Base-by-base conservation (phyloP, 2,888 invertebrate genomes). In the Campoletis raptor region DNA sequence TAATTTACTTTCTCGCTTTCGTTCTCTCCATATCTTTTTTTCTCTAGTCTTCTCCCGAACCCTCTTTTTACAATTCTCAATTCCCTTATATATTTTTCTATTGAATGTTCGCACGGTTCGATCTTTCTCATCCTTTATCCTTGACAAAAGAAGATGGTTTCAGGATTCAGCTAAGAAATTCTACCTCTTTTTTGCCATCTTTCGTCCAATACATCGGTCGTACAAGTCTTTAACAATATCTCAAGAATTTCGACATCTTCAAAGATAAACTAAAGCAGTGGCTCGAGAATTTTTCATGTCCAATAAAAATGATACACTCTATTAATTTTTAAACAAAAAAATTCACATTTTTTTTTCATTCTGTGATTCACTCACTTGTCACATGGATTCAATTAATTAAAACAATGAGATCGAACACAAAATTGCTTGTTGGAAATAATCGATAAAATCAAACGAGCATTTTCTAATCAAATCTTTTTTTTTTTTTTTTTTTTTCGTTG, bases 1-100 rank as follows among this genome's bases (percentile, higher is more conserved):
- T 61, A 24, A 61, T 61, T 57, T 48, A 2, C 73, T 66, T 82
- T 80, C 84, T 86, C 74, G 45, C 66, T 45, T 67, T 82, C 73
- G 74, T n/a, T 48, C 72, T 36, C 74, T 66, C 37, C 30, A 18
- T 48, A 42, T 70, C 52, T 79, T 45, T 83, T 40, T 76, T 48
- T 67, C 24, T 61, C 40, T 45, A 52, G 37, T 67, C 72, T 79
- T 70, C 85, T n/a, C 72, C 81, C 54, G 15, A 30, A 18, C n/a
- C 30, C 52, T 45, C 1, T 67, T 81, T 67, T 67, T 74, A 54
- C 81, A 80, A 76, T 67, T 83, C 67, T 77, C 57, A 42, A 69
- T 66, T 81, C 78, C 57, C 45, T 42, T 74, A 7, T 52, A 42
- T 67, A 69, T 73, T 82, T 69, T 77, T 77, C 7, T 77, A 79